phyloP scores from a whole-genome alignment of 1,140 invertebrate genomes.

The Drosophila trapezifrons region DNA sequence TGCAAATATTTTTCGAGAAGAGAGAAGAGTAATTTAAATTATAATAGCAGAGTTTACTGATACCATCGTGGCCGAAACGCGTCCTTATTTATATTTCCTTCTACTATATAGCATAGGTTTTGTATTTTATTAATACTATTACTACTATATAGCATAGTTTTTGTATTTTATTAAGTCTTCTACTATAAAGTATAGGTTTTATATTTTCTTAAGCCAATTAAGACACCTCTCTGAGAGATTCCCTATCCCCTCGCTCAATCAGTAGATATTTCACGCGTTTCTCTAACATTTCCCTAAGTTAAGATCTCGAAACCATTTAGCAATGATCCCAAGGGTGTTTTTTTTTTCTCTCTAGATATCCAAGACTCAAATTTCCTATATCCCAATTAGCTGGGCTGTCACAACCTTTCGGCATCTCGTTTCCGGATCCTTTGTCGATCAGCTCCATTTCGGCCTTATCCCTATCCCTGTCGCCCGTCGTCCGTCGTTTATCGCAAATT shows the following conservation, averaged over 20 bases:
- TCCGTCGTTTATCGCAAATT: slow-evolving; percentile 43
- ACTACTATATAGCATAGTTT: too few species aligned
- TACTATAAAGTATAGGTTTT: too few species aligned
- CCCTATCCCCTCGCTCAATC: not conserved
- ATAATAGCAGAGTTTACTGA: too few species aligned
- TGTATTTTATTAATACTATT: too few species aligned
- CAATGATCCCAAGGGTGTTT: not conserved
- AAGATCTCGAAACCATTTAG: not conserved
- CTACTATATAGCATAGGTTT: too few species aligned
- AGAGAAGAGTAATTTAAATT: too few species aligned
- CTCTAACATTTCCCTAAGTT: not conserved
- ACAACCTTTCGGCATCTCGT: slow-evolving; percentile 13
- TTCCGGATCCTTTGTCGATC: slow-evolving; percentile 13
- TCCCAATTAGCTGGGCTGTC: slow-evolving; percentile 51
- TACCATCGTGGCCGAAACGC: too few species aligned
- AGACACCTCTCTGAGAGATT: not conserved
- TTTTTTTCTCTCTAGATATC: not conserved
- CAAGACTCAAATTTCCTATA: not conserved
- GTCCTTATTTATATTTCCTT: too few species aligned
- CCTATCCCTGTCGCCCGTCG: slow-evolving; percentile 15
- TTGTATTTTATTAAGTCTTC: too few species aligned
- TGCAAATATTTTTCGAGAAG: too few species aligned
- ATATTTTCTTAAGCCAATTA: too few species aligned
- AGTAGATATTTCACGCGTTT: too few species aligned
- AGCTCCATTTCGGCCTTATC: slow-evolving; percentile 30